Evolutionary conservation across 2,888 invertebrate genomes (phyloP).

Genomic region (Orthonychiurus folsomi): DNA sequence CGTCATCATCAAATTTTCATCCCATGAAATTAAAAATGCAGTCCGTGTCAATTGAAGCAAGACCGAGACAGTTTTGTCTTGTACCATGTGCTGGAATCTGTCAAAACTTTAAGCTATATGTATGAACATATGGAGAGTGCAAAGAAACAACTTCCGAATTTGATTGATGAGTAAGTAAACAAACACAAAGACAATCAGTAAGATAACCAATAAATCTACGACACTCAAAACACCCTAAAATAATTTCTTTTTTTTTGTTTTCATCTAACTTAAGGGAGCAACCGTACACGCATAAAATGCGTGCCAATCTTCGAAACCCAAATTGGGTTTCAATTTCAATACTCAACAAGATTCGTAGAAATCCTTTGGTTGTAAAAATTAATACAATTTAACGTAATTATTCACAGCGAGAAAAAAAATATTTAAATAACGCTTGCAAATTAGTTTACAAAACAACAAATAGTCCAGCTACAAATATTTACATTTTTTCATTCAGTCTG

Average conservation of each 20-base stretch:
- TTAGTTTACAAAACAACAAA: no score
- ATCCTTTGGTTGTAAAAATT: no score
- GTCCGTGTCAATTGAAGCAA: slow-evolving; percentile 27
- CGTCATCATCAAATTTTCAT: not conserved
- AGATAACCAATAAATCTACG: slow-evolving; percentile 3
- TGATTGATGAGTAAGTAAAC: slow-evolving; percentile 25
- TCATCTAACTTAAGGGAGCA: not conserved
- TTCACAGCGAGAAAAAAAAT: no score
- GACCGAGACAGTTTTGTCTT: slow-evolving; percentile 26
- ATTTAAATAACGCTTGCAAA: no score
- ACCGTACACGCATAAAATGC: no score
- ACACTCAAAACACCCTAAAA: not conserved
- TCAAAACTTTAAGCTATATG: slow-evolving; percentile 20
- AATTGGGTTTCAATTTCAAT: no score
- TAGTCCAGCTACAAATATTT: no score
- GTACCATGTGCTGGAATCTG: slow-evolving; percentile 24
- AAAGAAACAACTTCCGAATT: slow-evolving; percentile 19
- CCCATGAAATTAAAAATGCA: slow-evolving; percentile 9
- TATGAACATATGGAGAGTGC: slow-evolving; percentile 27
- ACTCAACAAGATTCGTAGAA: no score
- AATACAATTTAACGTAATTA: no score
- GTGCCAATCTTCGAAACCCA: not conserved
- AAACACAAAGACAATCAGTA: not conserved
- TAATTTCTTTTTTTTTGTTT: not conserved
- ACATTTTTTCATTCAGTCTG: no score